Base-by-base conservation (phyloP, 2,888 invertebrate species). In the Cantharis lateralis region DNA sequence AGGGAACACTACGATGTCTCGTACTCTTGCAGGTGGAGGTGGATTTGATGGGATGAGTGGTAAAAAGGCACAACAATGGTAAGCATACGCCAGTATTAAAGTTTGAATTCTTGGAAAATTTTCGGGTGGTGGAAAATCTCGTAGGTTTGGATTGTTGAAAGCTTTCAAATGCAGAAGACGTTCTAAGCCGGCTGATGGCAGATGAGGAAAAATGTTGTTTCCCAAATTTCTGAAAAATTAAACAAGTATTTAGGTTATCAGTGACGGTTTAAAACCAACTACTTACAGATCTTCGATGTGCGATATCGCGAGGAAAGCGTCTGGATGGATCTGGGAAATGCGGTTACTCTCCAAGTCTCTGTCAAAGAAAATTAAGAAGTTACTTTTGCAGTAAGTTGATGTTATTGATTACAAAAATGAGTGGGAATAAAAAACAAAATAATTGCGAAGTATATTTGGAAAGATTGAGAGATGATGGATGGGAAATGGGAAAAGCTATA, bases 1-100 rank as follows among this genome's bases (percentile, higher is more conserved):
- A 0, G 94, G 94, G 86, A 93, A 94, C 13, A 93, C 88, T 1
- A 94, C 92, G 0, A 92, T 90, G 83, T 94, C 94, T 83, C 91
- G 89, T 75, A 91, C 85, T 81, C 91, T 85, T 10, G 75, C 77
- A 9, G 88, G 89, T 4, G 88, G 89, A n/a, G 90, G 90, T 0
- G 87, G 89, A 77, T 83, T 86, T 81, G 87, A 89, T 72, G 92
- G 91, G 82, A 92, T 91, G 82, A 93, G 88, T 68, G 94, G 93
- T 84, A 95, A 88, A 89, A 96, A 97, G 80, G 96, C 94, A 89
- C 98, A 98, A 89, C 98, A 98, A 87, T 98, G 98, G 89, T 98
- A 98, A 81, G 98, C 98, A 88, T 98, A 98, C 0, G 97, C 95
- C 62, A 98, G 89, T 62, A 95, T 93, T 85, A 98, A 90, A 11